phyloP scores from a whole-genome alignment of 2,797 vertebrate species.

The Eulemur coronatus region DNA sequence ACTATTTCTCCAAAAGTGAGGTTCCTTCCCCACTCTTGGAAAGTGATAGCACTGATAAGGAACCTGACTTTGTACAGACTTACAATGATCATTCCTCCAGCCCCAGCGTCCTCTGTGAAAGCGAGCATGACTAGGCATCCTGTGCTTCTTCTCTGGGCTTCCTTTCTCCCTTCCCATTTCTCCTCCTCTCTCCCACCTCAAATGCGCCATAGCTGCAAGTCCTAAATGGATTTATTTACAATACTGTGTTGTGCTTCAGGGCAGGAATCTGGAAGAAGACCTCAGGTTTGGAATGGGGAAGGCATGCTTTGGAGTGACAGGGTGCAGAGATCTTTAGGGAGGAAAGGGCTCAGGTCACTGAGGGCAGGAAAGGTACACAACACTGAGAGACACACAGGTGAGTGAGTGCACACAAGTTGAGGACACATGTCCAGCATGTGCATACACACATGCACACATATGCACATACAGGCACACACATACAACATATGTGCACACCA shows the following conservation, averaged over 20 bases:
- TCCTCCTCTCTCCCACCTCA: background rate
- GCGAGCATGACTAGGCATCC: background rate
- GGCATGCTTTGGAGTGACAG: background rate
- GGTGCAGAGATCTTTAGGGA: background rate
- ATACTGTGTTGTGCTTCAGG: background rate
- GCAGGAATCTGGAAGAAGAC: background rate
- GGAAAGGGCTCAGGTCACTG: background rate
- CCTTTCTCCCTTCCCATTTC: background rate
- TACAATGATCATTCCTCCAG: background rate
- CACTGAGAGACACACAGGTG: background rate
- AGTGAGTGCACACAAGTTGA: background rate
- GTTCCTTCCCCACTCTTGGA: background rate
- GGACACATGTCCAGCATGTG: rapidly evolving
- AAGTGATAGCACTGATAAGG: background rate
- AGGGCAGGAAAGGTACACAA: background rate
- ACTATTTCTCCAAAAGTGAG: background rate
- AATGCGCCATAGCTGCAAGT: background rate
- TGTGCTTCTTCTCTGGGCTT: background rate
- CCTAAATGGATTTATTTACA: background rate
- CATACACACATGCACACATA: rapidly evolving
- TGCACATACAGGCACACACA: rapidly evolving
- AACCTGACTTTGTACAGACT: background rate
- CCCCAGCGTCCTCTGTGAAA: background rate
- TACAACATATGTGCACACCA: background rate
- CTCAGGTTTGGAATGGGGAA: background rate